Evolutionary conservation across 2,888 invertebrate genomes (phyloP).

Genomic region (Eupithecia pulchellata): DNA sequence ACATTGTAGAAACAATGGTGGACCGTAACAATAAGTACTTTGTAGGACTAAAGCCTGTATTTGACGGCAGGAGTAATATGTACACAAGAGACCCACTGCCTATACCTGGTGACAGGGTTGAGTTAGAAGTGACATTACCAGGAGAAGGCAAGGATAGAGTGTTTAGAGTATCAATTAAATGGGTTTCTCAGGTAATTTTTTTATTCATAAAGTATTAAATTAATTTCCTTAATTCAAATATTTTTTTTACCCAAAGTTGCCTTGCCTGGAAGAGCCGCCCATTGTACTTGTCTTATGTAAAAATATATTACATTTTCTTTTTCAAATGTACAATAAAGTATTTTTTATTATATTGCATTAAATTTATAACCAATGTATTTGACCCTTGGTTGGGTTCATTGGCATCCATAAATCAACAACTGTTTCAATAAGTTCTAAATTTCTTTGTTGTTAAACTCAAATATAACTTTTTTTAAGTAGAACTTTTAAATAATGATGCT

Average conservation of each 20-base stretch:
- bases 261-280: no score
- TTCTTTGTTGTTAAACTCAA: background rate
- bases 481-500: background rate
- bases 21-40: slow-evolving; percentile 98
- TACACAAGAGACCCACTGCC: slow-evolving; percentile 99
- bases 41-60: slow-evolving; percentile 98
- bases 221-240: no score
- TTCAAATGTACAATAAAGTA: no score
- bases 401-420: background rate
- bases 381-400: background rate
- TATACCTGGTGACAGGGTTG: slow-evolving; percentile 97
- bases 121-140: slow-evolving; percentile 97
- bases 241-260: no score
- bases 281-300: no score
- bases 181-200: slow-evolving; percentile 93
- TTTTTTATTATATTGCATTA: no score
- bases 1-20: slow-evolving; percentile 99
- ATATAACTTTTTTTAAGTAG: background rate
- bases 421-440: background rate
- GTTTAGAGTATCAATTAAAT: slow-evolving; percentile 98
- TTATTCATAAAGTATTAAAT: background rate
- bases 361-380: background rate
- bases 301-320: no score
- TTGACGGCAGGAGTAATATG: slow-evolving; percentile 99
- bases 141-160: slow-evolving; percentile 99